phyloP scores from a whole-genome alignment of 92 coral and sea anemone genomes.

The Epizoanthus rinbou region DNA sequence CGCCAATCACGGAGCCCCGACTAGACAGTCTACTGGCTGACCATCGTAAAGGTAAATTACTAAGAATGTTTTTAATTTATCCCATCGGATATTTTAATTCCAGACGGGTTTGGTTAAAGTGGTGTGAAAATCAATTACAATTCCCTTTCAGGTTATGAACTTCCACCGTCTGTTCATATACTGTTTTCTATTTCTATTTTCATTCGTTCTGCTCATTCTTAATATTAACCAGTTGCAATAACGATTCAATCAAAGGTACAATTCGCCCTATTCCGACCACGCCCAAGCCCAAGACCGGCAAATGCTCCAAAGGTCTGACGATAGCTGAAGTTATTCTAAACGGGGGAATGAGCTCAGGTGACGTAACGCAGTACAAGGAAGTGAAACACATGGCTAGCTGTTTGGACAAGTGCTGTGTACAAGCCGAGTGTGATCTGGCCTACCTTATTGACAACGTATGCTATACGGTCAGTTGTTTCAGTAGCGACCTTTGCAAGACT shows the following conservation, averaged over 20 bases:
- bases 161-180: not conserved
- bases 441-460: conserved; percentile 79
- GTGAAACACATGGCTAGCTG: conserved; percentile 68
- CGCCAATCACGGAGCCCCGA: conserved; percentile 62
- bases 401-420: conserved; percentile 77
- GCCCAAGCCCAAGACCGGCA: conserved; percentile 42
- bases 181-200: no score
- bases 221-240: not conserved
- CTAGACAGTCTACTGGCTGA: conserved; percentile 57
- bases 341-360: conserved; percentile 97
- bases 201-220: no score
- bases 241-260: not conserved
- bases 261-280: conserved; percentile 1
- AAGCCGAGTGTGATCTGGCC: conserved; percentile 79
- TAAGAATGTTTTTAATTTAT: not conserved
- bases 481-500: conserved; percentile 83
- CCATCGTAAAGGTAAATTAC: conserved; percentile 2
- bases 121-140: no score
- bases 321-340: conserved; percentile 79
- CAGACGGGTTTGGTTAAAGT: no score
- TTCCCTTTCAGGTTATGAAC: not conserved
- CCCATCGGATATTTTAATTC: not conserved
- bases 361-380: conserved; percentile 81
- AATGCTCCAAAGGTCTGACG: conserved; percentile 83
- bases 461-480: conserved; percentile 83